Conservation (phyloP, 2,888 invertebrate genomes). For the Brachylomia viminalis region DNA sequence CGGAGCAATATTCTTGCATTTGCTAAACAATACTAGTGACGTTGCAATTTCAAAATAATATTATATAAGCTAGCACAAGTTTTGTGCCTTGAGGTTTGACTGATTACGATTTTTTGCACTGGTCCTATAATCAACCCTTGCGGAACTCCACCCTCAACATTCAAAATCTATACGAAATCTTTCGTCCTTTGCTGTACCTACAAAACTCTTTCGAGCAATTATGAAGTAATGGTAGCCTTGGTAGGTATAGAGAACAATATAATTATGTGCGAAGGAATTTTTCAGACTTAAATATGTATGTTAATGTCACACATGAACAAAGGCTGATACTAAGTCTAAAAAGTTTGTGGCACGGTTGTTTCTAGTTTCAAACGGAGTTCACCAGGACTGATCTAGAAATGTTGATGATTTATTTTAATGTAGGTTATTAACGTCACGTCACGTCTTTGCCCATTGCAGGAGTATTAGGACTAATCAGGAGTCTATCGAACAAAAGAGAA, state of each 20-base stretch:
- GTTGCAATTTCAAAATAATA: background rate
- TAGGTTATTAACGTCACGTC: background rate
- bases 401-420: background rate
- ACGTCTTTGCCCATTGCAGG: background rate
- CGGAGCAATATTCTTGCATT: too few species aligned
- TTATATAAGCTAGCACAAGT: background rate
- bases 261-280: background rate
- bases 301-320: constrained; percentile 6
- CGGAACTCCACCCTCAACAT: background rate
- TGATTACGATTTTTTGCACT: background rate
- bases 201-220: background rate
- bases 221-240: background rate
- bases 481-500: background rate
- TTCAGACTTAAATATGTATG: background rate
- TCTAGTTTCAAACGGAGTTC: too few species aligned
- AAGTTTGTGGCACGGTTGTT: background rate
- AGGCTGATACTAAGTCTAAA: constrained; percentile 11
- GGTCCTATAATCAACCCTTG: constrained; percentile 14
- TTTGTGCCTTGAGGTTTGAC: background rate
- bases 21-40: background rate
- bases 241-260: background rate
- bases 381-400: background rate
- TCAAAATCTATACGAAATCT: background rate
- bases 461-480: background rate
- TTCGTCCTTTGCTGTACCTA: accelerated